A percentile compares a stretch with the other conserved stretches of the same genome.
phyloP scores from a whole-genome alignment of 1,140 invertebrate genomes.

The Linepithema humile region DNA sequence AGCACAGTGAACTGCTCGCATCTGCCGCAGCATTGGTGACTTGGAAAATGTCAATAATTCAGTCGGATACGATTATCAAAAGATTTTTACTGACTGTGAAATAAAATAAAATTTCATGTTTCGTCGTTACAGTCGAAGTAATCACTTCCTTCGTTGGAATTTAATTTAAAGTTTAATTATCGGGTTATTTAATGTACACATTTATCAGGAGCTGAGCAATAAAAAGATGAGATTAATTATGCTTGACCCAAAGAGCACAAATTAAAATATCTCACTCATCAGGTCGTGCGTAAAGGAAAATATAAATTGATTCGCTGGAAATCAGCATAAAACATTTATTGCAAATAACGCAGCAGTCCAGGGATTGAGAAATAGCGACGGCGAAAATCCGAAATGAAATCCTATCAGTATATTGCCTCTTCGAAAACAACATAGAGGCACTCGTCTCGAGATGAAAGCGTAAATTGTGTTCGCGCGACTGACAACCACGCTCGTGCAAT shows the following conservation, averaged over 20 bases:
- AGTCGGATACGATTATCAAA: conserved; percentile 23
- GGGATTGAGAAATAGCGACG: not conserved
- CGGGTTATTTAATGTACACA: not conserved
- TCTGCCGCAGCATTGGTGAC: conserved; percentile 13
- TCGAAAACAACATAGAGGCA: not conserved
- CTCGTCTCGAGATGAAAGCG: conserved; percentile 31
- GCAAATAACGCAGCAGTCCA: not conserved
- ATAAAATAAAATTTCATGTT: not conserved
- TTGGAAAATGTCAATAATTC: conserved; percentile 22
- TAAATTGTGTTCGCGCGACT: conserved; percentile 49
- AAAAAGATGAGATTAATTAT: not conserved
- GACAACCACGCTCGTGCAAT: conserved; percentile 35
- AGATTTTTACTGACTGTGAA: not conserved
- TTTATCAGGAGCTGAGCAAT: not conserved
- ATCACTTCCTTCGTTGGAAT: not conserved
- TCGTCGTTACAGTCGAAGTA: not conserved
- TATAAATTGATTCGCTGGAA: not conserved
- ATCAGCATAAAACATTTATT: not conserved
- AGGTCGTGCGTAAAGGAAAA: not conserved
- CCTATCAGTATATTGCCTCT: not conserved
- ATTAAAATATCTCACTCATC: not conserved
- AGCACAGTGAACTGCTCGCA: conserved; percentile 20
- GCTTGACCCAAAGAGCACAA: not conserved
- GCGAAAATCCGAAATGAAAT: not conserved
- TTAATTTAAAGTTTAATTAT: conserved; percentile 44